Base-by-base conservation (phyloP, 2,113 vertebrate genomes). In the Ahaetulla prasina region DNA sequence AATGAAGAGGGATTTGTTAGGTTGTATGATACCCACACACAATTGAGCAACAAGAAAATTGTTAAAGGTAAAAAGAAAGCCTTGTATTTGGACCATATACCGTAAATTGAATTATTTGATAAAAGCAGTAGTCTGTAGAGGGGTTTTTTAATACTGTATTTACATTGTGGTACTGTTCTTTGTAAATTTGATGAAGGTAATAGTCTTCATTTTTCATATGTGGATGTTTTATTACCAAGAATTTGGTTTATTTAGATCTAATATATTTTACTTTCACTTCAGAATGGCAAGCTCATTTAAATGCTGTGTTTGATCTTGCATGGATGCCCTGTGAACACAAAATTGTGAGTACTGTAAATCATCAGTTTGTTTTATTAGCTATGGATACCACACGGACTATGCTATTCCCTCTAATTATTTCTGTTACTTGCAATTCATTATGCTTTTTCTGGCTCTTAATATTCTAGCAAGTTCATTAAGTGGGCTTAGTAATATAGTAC, bases 251-350 rank as follows among this genome's bases (percentile, higher is more conserved):
- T 35, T 57, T 85, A 23, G 50, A 94, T 90, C 92, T 96, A 92
- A 96, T 53, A 47, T 90, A 88, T 86, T 1, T 35, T 91, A 95
- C 93, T 94, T 49, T 96, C 97, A 95, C 94, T 95, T 90, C 96
- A 99, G 99, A 98, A 89, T 99, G 99, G 99, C 97, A 98, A 96
- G 98, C 99, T 93, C 99, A 99, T 93, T 98, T 98, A 93, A 99
- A 99, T 93, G 99, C 99, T 1, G 98, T 99, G 39, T 99, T 99
- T 97, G 99, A 99, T 94, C 96, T 99, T 50, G 98, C 99, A 53
- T 99, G 99, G 99, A 98, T 99, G 89, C 99, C 99, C 22, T 98
- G 98, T 35, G 98, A 99, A 91, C 95, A 98, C 96, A 98, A 97
- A 43, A 96, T 99, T 96, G 99, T 99, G 97, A 98, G 98, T 93